phyloP scores from a whole-genome alignment of 2,797 vertebrate species.

The Poliocrania exsul region DNA sequence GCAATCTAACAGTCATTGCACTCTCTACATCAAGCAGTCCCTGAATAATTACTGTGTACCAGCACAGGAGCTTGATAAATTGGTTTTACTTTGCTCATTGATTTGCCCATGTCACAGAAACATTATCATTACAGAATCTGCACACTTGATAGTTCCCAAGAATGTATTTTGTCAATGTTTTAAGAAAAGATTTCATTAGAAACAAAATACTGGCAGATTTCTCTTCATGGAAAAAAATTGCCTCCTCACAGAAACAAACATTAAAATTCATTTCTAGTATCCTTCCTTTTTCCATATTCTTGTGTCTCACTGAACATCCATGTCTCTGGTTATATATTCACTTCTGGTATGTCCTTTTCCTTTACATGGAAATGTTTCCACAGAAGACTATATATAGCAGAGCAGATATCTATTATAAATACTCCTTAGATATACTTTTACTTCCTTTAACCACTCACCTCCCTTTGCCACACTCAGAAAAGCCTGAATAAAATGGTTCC shows the following conservation, averaged over 20 bases:
- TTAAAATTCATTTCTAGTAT: not conserved
- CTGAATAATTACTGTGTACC: slow-evolving; percentile 26
- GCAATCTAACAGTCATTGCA: slow-evolving; percentile 15
- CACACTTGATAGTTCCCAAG: slow-evolving; percentile 14
- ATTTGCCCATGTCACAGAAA: slow-evolving; percentile 38
- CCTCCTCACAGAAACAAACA: slow-evolving; percentile 8
- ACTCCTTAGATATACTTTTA: not conserved
- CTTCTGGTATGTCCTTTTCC: not conserved
- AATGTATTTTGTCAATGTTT: slow-evolving; percentile 2
- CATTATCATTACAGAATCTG: slow-evolving; percentile 40
- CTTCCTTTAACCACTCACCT: not conserved
- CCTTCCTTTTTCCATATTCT: not conserved
- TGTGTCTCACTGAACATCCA: fast-evolving
- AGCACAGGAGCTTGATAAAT: slow-evolving; percentile 44
- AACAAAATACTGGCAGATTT: not conserved
- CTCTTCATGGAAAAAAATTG: not conserved
- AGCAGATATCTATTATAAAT: not conserved
- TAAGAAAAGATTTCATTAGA: slow-evolving; percentile 29
- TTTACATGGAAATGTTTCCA: not conserved
- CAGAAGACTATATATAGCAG: not conserved
- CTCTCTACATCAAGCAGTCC: not conserved
- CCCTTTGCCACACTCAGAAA: not conserved
- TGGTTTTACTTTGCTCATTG: slow-evolving; percentile 57
- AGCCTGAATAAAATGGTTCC: not conserved
- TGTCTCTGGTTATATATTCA: not conserved